Evolutionary conservation across 2,888 invertebrate genomes (phyloP), one percentile per base, ranked within the genome.

Genomic region (Anthophora plumipes): DNA sequence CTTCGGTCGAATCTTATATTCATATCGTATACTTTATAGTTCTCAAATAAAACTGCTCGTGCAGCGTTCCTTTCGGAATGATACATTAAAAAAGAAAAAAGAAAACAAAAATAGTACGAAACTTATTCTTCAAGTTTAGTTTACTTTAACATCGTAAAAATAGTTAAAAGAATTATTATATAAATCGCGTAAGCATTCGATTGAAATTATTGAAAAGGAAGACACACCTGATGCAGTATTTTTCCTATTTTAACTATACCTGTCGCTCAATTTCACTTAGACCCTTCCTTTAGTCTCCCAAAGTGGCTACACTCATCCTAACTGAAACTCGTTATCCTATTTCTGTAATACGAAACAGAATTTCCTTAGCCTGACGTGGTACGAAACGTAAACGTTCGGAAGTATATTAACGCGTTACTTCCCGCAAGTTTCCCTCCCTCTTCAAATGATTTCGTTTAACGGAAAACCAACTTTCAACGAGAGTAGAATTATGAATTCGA

Each of bases 151-250:
- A n/a, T n/a, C n/a, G 11, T 5, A 8, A 43, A 55, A 64, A 52
- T 41, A 37, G 67, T 55, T 64, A 76, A 68, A 80, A 82, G 77
- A 77, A 72, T 80, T 59, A 43, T 55, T 25, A 69, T 20, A 52
- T 22, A 64, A 63, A 54, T 52, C 61, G 55, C 25, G 11, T 20
- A 71, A 46, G 55, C 39, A 50, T 52, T 63, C 25, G 61, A 55
- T 14, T 14, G 22, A 9, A 60, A 41, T 61, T n/a, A 3, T 48
- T 50, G 7, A 39, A 17, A 57, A 17, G 46, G 46, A 68, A 1
- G 37, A 60, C 25, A 11, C 37, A 14, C n/a, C 54, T 43, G 11
- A 25, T 50, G 50, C 17, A 22, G n/a, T 43, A 31, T 43, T 74
- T 74, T 69, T 69, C 39, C 41, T 59, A 25, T 11, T 46, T 54